phyloP scores from a whole-genome alignment of 2,797 vertebrate species.

The Epinephelus coioides region DNA sequence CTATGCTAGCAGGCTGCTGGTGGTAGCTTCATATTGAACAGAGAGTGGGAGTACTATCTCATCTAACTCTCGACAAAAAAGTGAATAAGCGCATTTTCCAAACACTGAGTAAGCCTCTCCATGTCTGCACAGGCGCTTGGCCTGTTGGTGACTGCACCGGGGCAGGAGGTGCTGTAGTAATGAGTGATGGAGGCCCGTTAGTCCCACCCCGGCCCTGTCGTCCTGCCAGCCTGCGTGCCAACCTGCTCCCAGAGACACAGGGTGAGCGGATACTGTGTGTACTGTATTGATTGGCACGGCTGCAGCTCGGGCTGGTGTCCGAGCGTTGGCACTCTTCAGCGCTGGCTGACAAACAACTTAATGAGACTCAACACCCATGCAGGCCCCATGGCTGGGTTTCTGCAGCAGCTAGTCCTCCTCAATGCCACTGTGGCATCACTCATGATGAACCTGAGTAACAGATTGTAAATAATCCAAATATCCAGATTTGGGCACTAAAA shows the following conservation, averaged over 20 bases:
- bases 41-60: background rate
- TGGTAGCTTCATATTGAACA: background rate
- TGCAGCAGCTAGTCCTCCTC: constrained; percentile 35
- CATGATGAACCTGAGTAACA: constrained; percentile 15
- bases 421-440: constrained; percentile 1
- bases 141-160: constrained; percentile 10
- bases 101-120: constrained; percentile 4
- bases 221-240: constrained; percentile 65
- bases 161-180: constrained; percentile 22
- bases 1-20: background rate
- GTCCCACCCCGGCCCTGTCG: constrained; percentile 29
- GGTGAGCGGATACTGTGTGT: constrained; percentile 63
- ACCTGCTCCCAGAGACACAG: constrained; percentile 64
- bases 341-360: constrained; percentile 65
- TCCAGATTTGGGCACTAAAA: background rate
- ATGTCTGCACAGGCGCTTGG: background rate
- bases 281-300: constrained; percentile 74
- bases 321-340: constrained; percentile 55
- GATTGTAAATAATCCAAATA: constrained; percentile 16
- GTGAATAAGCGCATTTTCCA: background rate
- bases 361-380: constrained; percentile 53
- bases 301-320: constrained; percentile 64
- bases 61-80: background rate
- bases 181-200: constrained; percentile 5
- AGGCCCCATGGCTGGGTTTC: constrained; percentile 31